Conservation (phyloP, 2,888 invertebrate genomes). For the Polymixis lichenea region DNA sequence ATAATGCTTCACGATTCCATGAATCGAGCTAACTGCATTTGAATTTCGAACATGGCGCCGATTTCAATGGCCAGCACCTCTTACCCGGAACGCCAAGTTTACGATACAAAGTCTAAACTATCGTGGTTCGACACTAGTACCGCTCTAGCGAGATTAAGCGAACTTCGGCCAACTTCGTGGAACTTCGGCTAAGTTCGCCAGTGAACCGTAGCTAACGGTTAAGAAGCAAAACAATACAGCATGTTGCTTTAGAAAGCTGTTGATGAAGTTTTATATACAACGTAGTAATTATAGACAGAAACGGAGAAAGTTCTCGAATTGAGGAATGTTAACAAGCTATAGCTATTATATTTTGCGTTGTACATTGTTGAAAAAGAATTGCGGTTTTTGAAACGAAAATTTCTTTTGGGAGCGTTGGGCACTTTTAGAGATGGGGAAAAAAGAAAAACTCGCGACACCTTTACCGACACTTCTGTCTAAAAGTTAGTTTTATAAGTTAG, state of each 20-base stretch:
- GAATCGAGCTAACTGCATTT: slow-evolving; percentile 64
- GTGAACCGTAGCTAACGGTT: slow-evolving; percentile 65
- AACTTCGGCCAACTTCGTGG: slow-evolving; percentile 71
- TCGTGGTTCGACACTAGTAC: slow-evolving; percentile 72
- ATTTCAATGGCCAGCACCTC: slow-evolving; percentile 68
- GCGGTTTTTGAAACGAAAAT: too few species aligned
- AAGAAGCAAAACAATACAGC: slow-evolving; percentile 74
- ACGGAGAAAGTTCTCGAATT: slow-evolving; percentile 12
- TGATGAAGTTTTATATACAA: slow-evolving; percentile 54
- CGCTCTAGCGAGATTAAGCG: slow-evolving; percentile 71
- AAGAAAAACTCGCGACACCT: too few species aligned
- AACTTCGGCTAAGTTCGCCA: slow-evolving; percentile 68
- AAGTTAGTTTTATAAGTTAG: too few species aligned
- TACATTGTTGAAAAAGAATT: neutral
- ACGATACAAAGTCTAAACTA: slow-evolving; percentile 72
- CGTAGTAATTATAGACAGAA: slow-evolving; percentile 6
- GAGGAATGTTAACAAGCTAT: slow-evolving; percentile 5
- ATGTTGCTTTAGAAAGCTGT: slow-evolving; percentile 64
- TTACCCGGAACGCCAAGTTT: slow-evolving; percentile 64
- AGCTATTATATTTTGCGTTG: neutral
- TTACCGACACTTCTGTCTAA: too few species aligned
- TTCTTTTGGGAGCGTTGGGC: too few species aligned
- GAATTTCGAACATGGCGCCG: slow-evolving; percentile 58
- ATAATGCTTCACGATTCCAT: slow-evolving; percentile 55
- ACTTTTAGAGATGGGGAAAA: too few species aligned